Conservation (phyloP, 2,113 vertebrate species). For the Etia nguti region DNA sequence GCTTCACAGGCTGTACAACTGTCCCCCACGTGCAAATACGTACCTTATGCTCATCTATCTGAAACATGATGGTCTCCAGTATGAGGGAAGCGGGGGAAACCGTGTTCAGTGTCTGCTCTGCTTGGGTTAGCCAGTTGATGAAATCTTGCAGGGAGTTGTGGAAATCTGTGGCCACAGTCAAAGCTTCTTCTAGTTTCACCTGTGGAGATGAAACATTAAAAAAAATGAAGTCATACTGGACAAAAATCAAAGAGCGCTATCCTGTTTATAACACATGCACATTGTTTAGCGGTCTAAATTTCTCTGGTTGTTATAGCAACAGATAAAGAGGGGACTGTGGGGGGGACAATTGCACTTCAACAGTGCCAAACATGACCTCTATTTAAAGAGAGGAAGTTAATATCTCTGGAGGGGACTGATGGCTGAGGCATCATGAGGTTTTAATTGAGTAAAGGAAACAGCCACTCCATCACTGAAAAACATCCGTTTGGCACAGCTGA, state of each 20-base stretch:
- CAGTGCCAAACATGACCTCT: neutral
- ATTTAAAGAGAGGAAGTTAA: conserved; percentile 32
- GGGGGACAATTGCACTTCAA: neutral
- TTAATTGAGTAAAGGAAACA: conserved; percentile 52
- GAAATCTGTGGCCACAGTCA: conserved; percentile 88
- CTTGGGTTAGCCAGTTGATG: conserved; percentile 96
- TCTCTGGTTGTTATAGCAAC: conserved; percentile 22
- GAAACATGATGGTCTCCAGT: conserved; percentile 94
- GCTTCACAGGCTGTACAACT: neutral
- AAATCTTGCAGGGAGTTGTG: conserved; percentile 97
- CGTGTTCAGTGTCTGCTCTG: conserved; percentile 90
- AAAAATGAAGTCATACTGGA: neutral
- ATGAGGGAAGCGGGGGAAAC: conserved; percentile 92
- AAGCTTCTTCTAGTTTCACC: conserved; percentile 92
- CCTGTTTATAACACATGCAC: neutral
- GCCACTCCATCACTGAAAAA: conserved; percentile 14
- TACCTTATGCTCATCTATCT: conserved; percentile 98
- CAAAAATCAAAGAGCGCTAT: neutral
- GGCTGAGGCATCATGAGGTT: conserved; percentile 37
- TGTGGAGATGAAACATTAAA: conserved; percentile 38
- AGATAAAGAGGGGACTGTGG: neutral
- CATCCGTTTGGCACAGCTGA: conserved; percentile 15
- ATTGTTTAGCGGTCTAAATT: neutral
- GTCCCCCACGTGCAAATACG: conserved; percentile 9
- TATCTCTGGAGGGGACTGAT: conserved; percentile 33